Evolutionary conservation across 2,888 invertebrate genomes (phyloP), one percentile per base, ranked within the genome.

Genomic region (Andrena fulva): DNA sequence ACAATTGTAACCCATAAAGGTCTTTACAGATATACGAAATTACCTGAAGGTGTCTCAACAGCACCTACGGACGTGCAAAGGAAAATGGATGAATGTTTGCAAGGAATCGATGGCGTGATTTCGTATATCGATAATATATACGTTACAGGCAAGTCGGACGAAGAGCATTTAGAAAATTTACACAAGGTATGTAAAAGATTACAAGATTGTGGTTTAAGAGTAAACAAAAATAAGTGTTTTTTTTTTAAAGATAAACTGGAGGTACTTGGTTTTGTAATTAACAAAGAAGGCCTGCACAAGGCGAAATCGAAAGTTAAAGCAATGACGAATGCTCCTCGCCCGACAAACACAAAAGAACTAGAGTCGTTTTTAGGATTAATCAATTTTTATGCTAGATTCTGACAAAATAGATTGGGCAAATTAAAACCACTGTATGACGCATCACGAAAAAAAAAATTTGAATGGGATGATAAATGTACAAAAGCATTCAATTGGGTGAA

Each of bases 351-450:
- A 10, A 81, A 85, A 31, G 71, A 89, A 68, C 71, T 91, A 27
- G 77, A 69, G 59, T 89, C 90, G 60, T 89, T 91, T 77, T 50
- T 89, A 2, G 90, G 91, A 16, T 56, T 90, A n/a, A 29, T 29
- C n/a, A 92, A 90, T 63, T 93, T 91, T 82, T 93, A 93, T 78
- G 84, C 90, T 1, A 89, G 88, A 78, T 93, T 93, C 82, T 78
- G 93, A 1, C 82, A 84, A 52, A 86, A 90, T 54, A 80, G 91
- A 63, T 71, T 91, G 5, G 60, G 31, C 2, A 86, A 87, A 60
- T 77, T 89, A 6, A 80, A 82, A 31, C 90, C 92, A 27, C 66
- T 92, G 3, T 89, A 91, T 64, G 76, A 83, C 0, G 59, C 16
- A 6, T 8, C 24, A 5, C 12, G 76, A 33, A 78, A 86, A 10